Base-by-base conservation (phyloP, 2,797 vertebrate genomes). In the Microctenopoma steveboyesi region DNA sequence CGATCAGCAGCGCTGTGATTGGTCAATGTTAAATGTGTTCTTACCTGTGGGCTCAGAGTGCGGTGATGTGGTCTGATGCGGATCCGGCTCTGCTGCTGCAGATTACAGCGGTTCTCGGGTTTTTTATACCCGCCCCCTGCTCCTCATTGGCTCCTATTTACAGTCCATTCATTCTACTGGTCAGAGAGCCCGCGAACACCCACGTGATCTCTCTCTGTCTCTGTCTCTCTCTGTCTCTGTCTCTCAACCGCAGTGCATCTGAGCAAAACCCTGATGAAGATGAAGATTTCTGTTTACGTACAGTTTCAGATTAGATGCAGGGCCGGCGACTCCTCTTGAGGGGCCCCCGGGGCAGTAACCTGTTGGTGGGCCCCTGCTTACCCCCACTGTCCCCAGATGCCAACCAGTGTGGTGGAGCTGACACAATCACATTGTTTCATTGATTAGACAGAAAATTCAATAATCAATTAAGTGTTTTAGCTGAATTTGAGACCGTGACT, bases 131-230 rank as follows among this genome's bases (percentile, higher is more conserved):
- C 86, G 37, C 73, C 83, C 74, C 71, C 63, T 3, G 30, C 15
- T 33, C 63, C 80, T 90, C 64, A 98, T 97, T 98, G 97, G 97
- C 77, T 79, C 87, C 85, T 97, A 96, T 97, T 96, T 96, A 91
- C 94, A 95, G 93, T 95, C 96, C 96, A 97, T 98, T 98, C 96
- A 98, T 96, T 96, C 93, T 86, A 97, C 96, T 97, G 96, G 91
- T 66, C 30, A 1, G 25, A 33, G 33, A 13, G 49, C 13, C 5
- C 4, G 4, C 35, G 1, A 45, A n/a, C 1, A 51, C 46, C 72
- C 88, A 83, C 52, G 39, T 86, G 85, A 3, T 51, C 7, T 2
- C 3, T 5, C 35, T 39, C 30, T 45, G 27, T 59, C 15, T 39
- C 43, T 43, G 22, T 22, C 22, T 22, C 22, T 22, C 22, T 22